A percentile compares a stretch with the other conserved stretches of the same genome.
These are phyloP conservation scores for Cirrhinus mrigala DNA, from an alignment of 2,797 vertebrate species.

Conservation along the genomic window DNA sequence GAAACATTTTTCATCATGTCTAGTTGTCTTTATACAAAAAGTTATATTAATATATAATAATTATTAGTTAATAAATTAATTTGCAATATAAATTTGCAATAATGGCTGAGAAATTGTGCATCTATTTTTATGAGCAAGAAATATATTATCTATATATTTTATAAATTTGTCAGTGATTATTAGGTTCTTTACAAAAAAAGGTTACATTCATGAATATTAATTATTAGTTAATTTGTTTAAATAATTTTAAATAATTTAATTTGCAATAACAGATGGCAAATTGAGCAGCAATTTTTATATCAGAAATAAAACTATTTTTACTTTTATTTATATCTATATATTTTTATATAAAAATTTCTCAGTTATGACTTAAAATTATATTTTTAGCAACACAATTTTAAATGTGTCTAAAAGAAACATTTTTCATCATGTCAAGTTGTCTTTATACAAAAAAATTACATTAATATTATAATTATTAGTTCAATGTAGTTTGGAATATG, in stretches of 20 bases:
- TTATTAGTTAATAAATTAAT: no score
- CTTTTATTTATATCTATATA: no score
- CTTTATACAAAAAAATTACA: constrained; percentile 30
- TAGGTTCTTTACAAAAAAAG: background rate
- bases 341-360: no score
- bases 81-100: no score
- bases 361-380: no score
- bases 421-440: constrained; percentile 62
- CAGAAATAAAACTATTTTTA: no score
- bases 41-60: no score
- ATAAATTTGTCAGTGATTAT: background rate
- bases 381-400: no score
- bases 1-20: no score
- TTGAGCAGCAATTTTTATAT: background rate
- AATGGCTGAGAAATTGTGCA: no score
- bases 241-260: background rate
- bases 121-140: no score
- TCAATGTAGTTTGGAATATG: background rate
- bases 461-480: background rate
- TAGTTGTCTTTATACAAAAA: no score
- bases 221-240: background rate
- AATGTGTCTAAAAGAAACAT: background rate
- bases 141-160: background rate
- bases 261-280: background rate
- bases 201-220: background rate